Base-by-base conservation (phyloP, 2,797 vertebrate genomes). In the Oreortyx pictus region DNA sequence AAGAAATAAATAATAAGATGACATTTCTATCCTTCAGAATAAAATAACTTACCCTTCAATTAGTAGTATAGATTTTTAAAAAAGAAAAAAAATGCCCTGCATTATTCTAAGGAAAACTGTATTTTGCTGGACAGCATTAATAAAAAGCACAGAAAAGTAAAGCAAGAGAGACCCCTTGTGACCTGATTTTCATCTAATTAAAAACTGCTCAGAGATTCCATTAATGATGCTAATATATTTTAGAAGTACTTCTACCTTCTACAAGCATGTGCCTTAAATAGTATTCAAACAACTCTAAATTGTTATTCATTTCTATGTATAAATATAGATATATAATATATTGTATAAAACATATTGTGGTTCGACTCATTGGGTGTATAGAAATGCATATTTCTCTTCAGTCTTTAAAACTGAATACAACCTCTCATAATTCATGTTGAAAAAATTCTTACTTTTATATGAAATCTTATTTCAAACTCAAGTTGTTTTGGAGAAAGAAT, bases 161-260 rank as follows among this genome's bases (percentile, higher is more conserved):
- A 94, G 65, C 97, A 96, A 97, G 90, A 54, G 97, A 72, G 97
- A 95, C 98, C 95, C 93, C 98, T 97, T 90, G 97, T 98, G 98
- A 96, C 4, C 6, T 52, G 5, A 84, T 43, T 89, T n/a, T 77
- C 27, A 2, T 50, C 23, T 73, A 65, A 49, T 72, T 72, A 67
- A 84, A 93, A 82, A 11, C 11, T 31, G 31, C 49, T 93, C 23
- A 59, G 56, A 67, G 14, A 6, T 89, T 92, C 60, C 59, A 65
- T 41, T 33, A n/a, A 11, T 56, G 31, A 77, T 66, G 44, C 35
- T 31, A 37, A 78, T 49, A 81, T 49, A 65, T 4, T 10, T 59
- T 43, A 11, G 22, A 75, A 80, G 82, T 66, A 60, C 39, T 59
- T 64, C 18, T 20, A 64, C 68, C 88, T 91, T 85, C 62, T 56